Conservation (phyloP, 2,888 invertebrate species). For the Synergus itoensis region DNA sequence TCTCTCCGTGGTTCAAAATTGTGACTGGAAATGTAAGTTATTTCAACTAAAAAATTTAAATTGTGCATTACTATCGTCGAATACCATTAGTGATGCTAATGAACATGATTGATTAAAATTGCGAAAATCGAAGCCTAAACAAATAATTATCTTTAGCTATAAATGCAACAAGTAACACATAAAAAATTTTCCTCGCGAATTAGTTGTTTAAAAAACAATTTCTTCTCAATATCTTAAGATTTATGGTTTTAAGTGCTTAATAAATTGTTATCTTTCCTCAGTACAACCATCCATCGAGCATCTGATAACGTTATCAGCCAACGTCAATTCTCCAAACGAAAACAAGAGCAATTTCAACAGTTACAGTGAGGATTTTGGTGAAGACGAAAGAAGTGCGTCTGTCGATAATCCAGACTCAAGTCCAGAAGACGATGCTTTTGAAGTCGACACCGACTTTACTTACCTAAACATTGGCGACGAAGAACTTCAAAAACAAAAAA, state of each 20-base stretch:
- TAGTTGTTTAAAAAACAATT: neutral
- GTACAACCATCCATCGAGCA: constrained; percentile 64
- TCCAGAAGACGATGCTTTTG: constrained; percentile 11
- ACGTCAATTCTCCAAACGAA: constrained; percentile 49
- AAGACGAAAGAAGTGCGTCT: constrained; percentile 17
- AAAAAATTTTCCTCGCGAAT: neutral
- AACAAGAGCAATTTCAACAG: constrained; percentile 5
- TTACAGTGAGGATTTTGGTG: constrained; percentile 4
- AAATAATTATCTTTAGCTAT: neutral
- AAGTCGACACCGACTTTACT: constrained; percentile 25
- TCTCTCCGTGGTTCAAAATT: constrained; percentile 64
- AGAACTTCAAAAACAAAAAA: constrained; percentile 54
- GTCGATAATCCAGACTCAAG: neutral
- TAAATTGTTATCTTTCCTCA: constrained; percentile 46
- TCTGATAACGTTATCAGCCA: constrained; percentile 63
- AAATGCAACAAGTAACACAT: neutral
- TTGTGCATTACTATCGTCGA: neutral
- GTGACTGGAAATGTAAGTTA: constrained; percentile 69
- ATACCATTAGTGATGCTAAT: neutral
- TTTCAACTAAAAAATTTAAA: neutral
- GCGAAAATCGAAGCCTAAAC: neutral
- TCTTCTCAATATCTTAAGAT: neutral
- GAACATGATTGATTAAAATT: neutral
- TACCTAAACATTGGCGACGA: constrained; percentile 48
- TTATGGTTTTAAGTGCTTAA: neutral